Evolutionary conservation across 2,888 invertebrate species (phyloP).

Genomic region (Drosophila gaucha): DNA sequence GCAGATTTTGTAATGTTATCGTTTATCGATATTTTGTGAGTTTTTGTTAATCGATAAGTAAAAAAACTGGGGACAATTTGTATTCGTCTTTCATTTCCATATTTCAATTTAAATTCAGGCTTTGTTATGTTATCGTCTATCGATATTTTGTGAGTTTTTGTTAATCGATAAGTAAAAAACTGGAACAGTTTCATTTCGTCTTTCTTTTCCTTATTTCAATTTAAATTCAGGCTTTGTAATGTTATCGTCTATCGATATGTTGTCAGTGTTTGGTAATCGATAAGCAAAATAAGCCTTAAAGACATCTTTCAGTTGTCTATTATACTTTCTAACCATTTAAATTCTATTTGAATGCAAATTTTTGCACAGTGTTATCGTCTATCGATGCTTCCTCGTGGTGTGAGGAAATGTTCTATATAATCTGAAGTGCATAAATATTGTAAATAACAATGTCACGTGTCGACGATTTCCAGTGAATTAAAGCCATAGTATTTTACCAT

Average conservation of each 20-base stretch:
- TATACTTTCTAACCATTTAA: too few relatives aligned
- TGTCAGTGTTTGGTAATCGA: not conserved
- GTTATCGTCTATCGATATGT: too few relatives aligned
- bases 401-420: conserved; percentile 16
- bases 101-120: too few relatives aligned
- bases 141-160: not conserved
- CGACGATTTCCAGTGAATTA: not conserved
- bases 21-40: not conserved
- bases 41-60: too few relatives aligned
- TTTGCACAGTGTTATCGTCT: not conserved
- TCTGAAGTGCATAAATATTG: conserved; percentile 19
- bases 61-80: too few relatives aligned
- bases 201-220: not conserved
- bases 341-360: not conserved
- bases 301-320: not conserved
- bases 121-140: too few relatives aligned
- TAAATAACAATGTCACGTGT: conserved; percentile 11
- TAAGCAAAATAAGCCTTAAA: not conserved
- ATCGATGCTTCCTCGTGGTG: conserved; percentile 9
- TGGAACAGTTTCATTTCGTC: not conserved
- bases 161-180: too few relatives aligned
- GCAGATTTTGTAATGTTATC: too few relatives aligned
- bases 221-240: too few relatives aligned
- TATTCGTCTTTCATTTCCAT: too few relatives aligned
- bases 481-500: not conserved